These are phyloP conservation scores for Leucophenga montana DNA, from an alignment of 2,888 invertebrate genomes.

Conservation along the genomic window DNA sequence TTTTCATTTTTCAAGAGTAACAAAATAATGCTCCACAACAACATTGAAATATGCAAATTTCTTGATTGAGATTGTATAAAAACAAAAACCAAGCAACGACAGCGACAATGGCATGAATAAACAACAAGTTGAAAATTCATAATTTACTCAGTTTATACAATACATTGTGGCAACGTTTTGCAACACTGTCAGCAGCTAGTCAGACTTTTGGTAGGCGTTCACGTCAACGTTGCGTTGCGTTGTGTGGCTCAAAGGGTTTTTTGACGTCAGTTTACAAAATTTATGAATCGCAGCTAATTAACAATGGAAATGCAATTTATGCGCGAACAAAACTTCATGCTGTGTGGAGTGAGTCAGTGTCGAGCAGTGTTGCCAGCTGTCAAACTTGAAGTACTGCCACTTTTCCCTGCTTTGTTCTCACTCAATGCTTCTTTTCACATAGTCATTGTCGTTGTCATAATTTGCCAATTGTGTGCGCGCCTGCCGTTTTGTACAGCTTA, in stretches of 20 bases:
- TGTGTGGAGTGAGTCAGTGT: no score
- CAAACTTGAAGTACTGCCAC: neutral
- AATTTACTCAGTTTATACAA: neutral
- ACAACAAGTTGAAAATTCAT: conserved; percentile 15
- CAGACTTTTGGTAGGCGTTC: no score
- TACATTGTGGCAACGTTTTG: no score
- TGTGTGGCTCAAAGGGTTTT: conserved; percentile 2
- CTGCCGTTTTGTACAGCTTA: no score
- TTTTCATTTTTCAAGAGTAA: no score
- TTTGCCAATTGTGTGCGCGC: neutral
- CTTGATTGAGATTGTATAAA: conserved; percentile 14
- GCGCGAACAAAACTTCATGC: conserved; percentile 32
- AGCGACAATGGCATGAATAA: neutral
- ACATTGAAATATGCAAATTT: conserved; percentile 13
- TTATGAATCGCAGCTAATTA: conserved; percentile 64
- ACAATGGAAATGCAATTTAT: conserved; percentile 67
- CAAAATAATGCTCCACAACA: neutral
- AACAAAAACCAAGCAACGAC: neutral
- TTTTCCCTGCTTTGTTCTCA: no score
- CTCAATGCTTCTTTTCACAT: neutral
- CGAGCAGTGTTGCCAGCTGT: no score
- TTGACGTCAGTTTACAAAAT: conserved; percentile 44
- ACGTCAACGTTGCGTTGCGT: no score
- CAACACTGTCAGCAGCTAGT: no score
- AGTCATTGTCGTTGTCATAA: neutral